Evolutionary conservation across 1,140 invertebrate species (phyloP).

Genomic region (Hyles euphorbiae): DNA sequence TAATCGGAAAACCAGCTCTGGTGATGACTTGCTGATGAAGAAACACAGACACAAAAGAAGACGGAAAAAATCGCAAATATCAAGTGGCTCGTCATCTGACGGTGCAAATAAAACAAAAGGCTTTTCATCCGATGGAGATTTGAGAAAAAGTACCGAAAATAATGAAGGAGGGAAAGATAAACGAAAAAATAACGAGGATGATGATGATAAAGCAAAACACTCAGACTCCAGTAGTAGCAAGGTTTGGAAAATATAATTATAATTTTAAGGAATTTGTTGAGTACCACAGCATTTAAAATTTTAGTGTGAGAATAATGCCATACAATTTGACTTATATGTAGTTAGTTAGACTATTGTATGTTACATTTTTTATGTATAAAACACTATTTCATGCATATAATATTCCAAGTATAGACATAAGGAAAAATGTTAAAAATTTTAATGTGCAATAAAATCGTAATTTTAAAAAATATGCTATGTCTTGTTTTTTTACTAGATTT

Average conservation of each 20-base stretch:
- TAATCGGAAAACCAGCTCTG: neutral
- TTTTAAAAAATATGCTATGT: too few relatives aligned
- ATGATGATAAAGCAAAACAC: constrained; percentile 16
- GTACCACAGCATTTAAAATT: too few relatives aligned
- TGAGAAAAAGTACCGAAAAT: neutral
- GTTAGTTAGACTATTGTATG: too few relatives aligned
- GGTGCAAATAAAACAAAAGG: neutral
- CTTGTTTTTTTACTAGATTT: too few relatives aligned
- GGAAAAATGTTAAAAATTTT: constrained; percentile 3
- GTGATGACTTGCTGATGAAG: neutral
- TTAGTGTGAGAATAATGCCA: too few relatives aligned
- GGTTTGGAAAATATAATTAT: constrained; percentile 30
- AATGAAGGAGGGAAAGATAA: constrained; percentile 5
- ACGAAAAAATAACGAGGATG: constrained; percentile 10
- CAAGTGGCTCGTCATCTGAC: constrained; percentile 2
- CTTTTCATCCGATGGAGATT: constrained; percentile 10
- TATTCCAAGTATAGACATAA: constrained; percentile 11
- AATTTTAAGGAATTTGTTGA: neutral
- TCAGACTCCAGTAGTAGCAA: constrained; percentile 35
- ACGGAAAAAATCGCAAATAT: constrained; percentile 7
- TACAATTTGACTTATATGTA: too few relatives aligned
- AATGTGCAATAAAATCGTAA: neutral
- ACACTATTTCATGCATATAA: too few relatives aligned
- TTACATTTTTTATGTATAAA: too few relatives aligned
- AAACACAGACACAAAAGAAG: neutral